A percentile compares a stretch with the other conserved stretches of the same genome.
phyloP scores from a whole-genome alignment of 2,113 vertebrate genomes.

The Microcebus lehilahytsara region DNA sequence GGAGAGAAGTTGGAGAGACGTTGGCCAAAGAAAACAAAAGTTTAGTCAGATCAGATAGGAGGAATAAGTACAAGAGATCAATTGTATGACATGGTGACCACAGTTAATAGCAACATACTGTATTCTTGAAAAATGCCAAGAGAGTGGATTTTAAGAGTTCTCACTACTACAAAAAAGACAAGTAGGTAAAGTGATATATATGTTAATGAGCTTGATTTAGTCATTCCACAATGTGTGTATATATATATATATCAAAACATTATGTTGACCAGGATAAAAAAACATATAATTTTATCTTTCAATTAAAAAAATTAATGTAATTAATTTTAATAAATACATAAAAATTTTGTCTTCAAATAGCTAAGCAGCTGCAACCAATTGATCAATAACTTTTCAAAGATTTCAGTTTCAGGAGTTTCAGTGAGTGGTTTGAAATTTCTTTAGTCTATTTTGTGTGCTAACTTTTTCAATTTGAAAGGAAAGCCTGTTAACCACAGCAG shows the following conservation, averaged over 20 bases:
- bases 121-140: background rate
- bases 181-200: no score
- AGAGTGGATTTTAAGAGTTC: background rate
- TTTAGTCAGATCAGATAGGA: background rate
- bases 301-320: background rate
- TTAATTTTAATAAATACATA: no score
- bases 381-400: background rate
- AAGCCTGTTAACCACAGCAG: background rate
- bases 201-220: background rate
- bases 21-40: background rate
- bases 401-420: background rate
- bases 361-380: background rate
- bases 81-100: background rate
- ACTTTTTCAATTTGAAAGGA: background rate
- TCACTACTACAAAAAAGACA: background rate
- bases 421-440: background rate
- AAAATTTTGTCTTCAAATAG: background rate
- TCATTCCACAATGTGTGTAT: accelerated
- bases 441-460: background rate
- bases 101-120: background rate
- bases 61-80: background rate
- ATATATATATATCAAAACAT: background rate
- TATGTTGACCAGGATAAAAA: background rate
- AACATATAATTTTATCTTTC: background rate
- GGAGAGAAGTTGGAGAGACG: accelerated